Percentiles rank a stretch among this genome's conserved stretches.
Evolutionary conservation across 2,797 vertebrate genomes (phyloP).

Genomic region (Micrastur ruficollis): DNA sequence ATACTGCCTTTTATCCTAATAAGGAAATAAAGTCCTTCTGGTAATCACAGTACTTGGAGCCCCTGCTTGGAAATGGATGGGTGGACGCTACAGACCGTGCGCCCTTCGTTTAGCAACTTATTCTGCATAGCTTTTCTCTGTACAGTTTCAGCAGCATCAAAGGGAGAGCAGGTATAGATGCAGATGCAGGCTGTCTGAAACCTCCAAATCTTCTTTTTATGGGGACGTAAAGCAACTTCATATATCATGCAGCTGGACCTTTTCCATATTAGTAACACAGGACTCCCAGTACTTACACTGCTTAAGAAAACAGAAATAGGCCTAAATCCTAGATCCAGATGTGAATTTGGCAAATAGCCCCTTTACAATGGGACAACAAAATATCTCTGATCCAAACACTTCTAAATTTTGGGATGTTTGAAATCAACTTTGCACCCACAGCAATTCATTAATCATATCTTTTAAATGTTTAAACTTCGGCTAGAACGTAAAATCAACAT

Average conservation of each 20-base stretch:
- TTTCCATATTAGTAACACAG: constrained; percentile 47
- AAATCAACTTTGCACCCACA: constrained; percentile 35
- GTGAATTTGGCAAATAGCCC: constrained; percentile 55
- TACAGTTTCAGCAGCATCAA: constrained; percentile 7
- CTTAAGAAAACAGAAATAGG: constrained; percentile 40
- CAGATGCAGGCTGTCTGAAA: constrained; percentile 25
- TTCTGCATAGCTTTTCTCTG: background rate
- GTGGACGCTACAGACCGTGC: background rate
- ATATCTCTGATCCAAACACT: background rate
- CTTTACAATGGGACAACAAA: constrained; percentile 3
- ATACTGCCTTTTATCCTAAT: constrained; percentile 45
- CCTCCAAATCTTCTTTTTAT: constrained; percentile 29
- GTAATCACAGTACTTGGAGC: constrained; percentile 2
- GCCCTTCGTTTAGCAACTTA: background rate
- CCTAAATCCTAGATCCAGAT: constrained; percentile 48
- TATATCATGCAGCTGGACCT: constrained; percentile 13
- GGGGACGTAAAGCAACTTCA: background rate
- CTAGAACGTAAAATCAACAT: constrained; percentile 31
- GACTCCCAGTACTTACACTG: constrained; percentile 13
- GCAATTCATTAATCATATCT: constrained; percentile 36
- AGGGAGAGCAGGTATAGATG: constrained; percentile 30
- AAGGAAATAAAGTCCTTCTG: constrained; percentile 26
- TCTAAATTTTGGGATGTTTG: constrained; percentile 30
- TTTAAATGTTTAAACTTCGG: constrained; percentile 52
- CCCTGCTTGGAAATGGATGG: background rate